Conservation (phyloP, 2,888 invertebrate species). For the Ariolimax columbianus region DNA sequence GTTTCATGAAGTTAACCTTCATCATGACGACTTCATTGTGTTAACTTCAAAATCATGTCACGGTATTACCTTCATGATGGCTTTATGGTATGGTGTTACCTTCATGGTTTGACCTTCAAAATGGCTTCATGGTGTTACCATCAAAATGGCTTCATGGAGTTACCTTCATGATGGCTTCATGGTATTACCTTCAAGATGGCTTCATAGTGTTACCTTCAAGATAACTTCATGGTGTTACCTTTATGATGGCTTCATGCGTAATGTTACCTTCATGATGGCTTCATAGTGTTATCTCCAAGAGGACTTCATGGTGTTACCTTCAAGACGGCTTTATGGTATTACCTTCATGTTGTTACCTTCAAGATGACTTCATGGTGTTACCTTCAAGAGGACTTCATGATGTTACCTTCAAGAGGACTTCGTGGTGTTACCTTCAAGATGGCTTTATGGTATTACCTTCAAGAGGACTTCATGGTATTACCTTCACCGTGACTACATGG, state of each 20-base stretch:
- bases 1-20: not conserved
- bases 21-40: not conserved
- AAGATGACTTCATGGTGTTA: no score
- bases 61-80: no score
- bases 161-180: not conserved
- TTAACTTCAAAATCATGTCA: no score
- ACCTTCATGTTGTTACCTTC: no score
- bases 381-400: no score
- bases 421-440: not conserved
- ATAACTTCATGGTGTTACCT: not conserved
- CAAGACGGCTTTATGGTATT: no score
- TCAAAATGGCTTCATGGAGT: no score
- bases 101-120: no score
- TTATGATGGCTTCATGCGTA: not conserved
- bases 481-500: not conserved
- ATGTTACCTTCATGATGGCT: not conserved
- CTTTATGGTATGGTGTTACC: no score
- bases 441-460: not conserved
- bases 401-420: not conserved
- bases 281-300: not conserved
- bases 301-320: not conserved
- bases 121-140: no score
- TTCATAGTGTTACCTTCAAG: not conserved
- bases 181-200: not conserved
- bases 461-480: not conserved